Base-by-base conservation (phyloP, 64 coral and sea anemone genomes). In the Hydrozoanthus tunicans region DNA sequence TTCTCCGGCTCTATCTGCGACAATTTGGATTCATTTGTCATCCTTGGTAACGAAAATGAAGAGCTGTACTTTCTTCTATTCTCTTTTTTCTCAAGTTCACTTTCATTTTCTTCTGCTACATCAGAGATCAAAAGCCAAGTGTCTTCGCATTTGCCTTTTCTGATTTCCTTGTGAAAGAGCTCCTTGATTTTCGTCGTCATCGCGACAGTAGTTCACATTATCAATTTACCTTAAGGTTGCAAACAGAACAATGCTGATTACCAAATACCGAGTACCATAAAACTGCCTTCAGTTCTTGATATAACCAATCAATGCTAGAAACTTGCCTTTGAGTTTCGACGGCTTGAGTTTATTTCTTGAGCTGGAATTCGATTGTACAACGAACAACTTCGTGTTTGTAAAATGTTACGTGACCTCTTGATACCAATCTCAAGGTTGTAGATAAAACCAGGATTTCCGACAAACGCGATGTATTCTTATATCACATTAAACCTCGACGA, bases 141-240 rank as follows among this genome's bases (percentile, higher is more conserved):
- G n/a, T 82, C 60, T 53, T 82, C 80, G 61, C 23, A 65, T 51
- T 82, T 63, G 4, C 65, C 25, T 58, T 64, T 82, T 53, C 14
- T 82, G 26, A 53, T 8, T 14, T 82, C 80, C 60, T 82, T 82
- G 12, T 82, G 80, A 82, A 82, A 65, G 10, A 82, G 14, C 9
- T 82, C 80, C 17, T 65, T 82, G 10, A 82, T 9, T 27, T 82
- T 82, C 6, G 80, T 66, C 51, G 80, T 82, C 80, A 82, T 82
- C 26, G 32, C 55, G 56, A 7, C 10, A 26, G 6, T 7, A 62
- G 11, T 63, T 59, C 62, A 62, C 10, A 11, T 3, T 51, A 27
- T 76, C 27, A 76, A 7, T 6, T 81, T 3, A 61, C 9, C 6
- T 0, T 43, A 62, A 6, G 17, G 6, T 12, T 43, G 9, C 20